phyloP scores from a whole-genome alignment of 2,888 invertebrate species.

The Drosophila lacicola region DNA sequence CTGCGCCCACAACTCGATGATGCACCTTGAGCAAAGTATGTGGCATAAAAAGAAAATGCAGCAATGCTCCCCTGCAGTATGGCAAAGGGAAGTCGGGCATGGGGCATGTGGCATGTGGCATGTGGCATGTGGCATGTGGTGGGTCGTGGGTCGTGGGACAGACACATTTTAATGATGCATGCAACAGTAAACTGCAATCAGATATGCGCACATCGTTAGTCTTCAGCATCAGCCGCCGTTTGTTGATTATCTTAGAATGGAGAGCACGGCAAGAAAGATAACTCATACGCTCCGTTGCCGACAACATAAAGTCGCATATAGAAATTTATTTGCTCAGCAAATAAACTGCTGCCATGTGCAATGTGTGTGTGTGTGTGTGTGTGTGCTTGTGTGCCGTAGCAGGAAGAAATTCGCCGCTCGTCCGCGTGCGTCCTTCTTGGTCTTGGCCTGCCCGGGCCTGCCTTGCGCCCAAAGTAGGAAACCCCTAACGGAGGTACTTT shows the following conservation, averaged over 20 bases:
- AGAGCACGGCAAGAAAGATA: constrained; percentile 77
- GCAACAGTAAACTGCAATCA: constrained; percentile 79
- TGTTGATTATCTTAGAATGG: constrained; percentile 77
- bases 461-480: constrained; percentile 47
- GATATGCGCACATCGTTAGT: constrained; percentile 81
- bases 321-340: constrained; percentile 81
- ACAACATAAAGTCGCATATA: constrained; percentile 42
- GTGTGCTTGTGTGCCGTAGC: constrained; percentile 16
- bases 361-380: constrained; percentile 16
- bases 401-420: constrained; percentile 11
- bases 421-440: constrained; percentile 17
- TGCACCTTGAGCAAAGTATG: constrained; percentile 75
- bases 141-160: constrained; percentile 40
- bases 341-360: constrained; percentile 65
- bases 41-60: constrained; percentile 73
- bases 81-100: constrained; percentile 19
- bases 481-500: constrained; percentile 78
- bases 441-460: constrained; percentile 32
- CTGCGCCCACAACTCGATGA: constrained; percentile 60
- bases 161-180: constrained; percentile 83
- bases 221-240: constrained; percentile 75
- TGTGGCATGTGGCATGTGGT: constrained; percentile 15
- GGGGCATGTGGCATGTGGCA: constrained; percentile 18
- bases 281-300: constrained; percentile 73
- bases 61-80: constrained; percentile 40